Conservation (phyloP, 1,140 invertebrate genomes). For the Leptoteleia sp. region DNA sequence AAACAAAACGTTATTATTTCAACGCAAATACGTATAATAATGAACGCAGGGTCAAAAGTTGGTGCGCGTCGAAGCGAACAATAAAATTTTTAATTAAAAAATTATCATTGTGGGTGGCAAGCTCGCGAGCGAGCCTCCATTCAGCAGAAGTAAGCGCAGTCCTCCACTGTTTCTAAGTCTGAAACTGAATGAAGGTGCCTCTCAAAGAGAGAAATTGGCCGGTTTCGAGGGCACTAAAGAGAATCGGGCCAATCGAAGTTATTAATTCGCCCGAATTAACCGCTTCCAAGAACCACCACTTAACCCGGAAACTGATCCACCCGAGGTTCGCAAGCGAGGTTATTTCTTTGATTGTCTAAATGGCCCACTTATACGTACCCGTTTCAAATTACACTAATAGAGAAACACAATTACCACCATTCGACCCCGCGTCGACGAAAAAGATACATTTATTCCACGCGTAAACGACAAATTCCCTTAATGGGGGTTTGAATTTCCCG, state of each 20-base stretch:
- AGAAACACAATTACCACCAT: no score
- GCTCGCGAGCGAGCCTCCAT: constrained; percentile 50
- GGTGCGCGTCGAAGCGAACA: constrained; percentile 29
- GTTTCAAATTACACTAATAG: constrained; percentile 8
- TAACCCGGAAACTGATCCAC: constrained; percentile 62
- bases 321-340: constrained; percentile 40
- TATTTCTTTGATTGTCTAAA: constrained; percentile 33
- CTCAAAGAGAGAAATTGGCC: constrained; percentile 62
- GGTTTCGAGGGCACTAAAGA: constrained; percentile 57
- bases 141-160: constrained; percentile 38
- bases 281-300: constrained; percentile 54
- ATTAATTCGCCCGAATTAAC: constrained; percentile 66
- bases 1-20: background rate
- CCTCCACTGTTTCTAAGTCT: constrained; percentile 42
- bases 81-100: constrained; percentile 52
- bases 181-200: constrained; percentile 61
- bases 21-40: constrained; percentile 10
- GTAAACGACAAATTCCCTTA: no score
- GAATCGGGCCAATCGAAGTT: constrained; percentile 65
- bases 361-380: constrained; percentile 40
- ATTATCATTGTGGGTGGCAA: constrained; percentile 34
- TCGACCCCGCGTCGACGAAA: no score
- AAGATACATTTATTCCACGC: no score
- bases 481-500: no score
- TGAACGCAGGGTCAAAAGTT: constrained; percentile 1